phyloP scores from a whole-genome alignment of 92 coral and sea anemone genomes.

The Pocillopora grandis region DNA sequence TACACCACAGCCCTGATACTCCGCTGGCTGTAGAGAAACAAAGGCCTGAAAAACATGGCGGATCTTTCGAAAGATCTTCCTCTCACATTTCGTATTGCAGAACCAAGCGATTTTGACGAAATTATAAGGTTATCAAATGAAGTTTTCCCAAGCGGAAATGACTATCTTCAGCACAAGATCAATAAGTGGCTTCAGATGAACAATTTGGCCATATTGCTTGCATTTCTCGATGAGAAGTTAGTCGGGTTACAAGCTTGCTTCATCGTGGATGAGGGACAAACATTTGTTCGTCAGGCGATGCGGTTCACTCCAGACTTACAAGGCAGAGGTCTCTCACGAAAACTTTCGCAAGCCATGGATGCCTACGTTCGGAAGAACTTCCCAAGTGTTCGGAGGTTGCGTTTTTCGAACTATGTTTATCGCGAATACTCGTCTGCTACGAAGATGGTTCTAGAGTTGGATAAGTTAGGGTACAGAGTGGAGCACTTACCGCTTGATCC shows the following conservation, averaged over 20 bases:
- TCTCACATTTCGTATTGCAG: slow-evolving; percentile 61
- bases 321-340: slow-evolving; percentile 72
- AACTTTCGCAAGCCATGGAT: slow-evolving; percentile 66
- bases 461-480: slow-evolving; percentile 66
- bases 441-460: slow-evolving; percentile 68
- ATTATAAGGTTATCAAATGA: slow-evolving; percentile 72
- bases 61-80: background rate
- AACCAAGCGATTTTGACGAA: slow-evolving; percentile 53
- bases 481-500: slow-evolving; percentile 6
- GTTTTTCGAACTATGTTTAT: slow-evolving; percentile 79
- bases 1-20: background rate
- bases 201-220: slow-evolving; percentile 67
- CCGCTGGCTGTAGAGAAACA: background rate
- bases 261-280: slow-evolving; percentile 73
- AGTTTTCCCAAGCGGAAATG: slow-evolving; percentile 67
- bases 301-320: slow-evolving; percentile 75
- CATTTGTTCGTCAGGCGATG: slow-evolving; percentile 78
- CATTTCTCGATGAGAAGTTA: slow-evolving; percentile 55
- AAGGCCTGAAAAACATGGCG: background rate
- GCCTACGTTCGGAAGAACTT: slow-evolving; percentile 63
- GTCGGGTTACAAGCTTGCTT: slow-evolving; percentile 81
- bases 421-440: slow-evolving; percentile 74
- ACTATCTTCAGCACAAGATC: slow-evolving; percentile 75
- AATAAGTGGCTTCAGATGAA: slow-evolving; percentile 62
- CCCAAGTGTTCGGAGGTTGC: slow-evolving; percentile 65